Evolutionary conservation across 2,113 vertebrate species (phyloP).

Genomic region (Ptilonorhynchus violaceus): DNA sequence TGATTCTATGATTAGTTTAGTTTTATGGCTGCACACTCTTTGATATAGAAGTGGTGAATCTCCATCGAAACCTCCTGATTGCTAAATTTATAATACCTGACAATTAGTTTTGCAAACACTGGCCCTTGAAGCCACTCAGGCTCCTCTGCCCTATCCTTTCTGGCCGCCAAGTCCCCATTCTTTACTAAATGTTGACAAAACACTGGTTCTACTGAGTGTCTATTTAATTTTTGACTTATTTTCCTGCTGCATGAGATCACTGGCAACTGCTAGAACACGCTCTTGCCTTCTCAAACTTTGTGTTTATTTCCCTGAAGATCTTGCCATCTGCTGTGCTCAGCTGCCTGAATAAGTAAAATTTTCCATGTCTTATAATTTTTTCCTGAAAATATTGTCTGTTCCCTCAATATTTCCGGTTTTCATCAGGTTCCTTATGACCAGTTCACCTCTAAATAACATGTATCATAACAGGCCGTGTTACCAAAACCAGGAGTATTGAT

Average conservation of each 20-base stretch:
- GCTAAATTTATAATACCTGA: slow-evolving; percentile 42
- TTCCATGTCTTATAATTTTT: slow-evolving; percentile 36
- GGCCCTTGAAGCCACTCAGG: slow-evolving; percentile 33
- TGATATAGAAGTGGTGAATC: slow-evolving; percentile 10
- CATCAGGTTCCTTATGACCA: not conserved
- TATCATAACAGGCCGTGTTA: not conserved
- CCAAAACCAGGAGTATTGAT: not conserved
- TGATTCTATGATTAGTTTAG: not conserved
- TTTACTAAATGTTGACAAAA: slow-evolving; percentile 67
- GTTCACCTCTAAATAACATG: not conserved
- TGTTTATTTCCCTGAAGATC: slow-evolving; percentile 67
- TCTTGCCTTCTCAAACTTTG: slow-evolving; percentile 64
- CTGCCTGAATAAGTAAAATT: slow-evolving; percentile 45
- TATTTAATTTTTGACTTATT: slow-evolving; percentile 56
- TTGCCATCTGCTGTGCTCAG: slow-evolving; percentile 60
- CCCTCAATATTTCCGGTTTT: slow-evolving; percentile 29
- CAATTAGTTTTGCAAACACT: slow-evolving; percentile 47
- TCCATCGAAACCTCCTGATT: slow-evolving; percentile 44
- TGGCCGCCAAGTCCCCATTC: slow-evolving; percentile 39
- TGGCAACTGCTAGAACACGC: slow-evolving; percentile 63
- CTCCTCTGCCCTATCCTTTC: slow-evolving; percentile 43
- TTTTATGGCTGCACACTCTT: not conserved
- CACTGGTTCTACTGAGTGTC: slow-evolving; percentile 59
- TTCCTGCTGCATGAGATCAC: slow-evolving; percentile 48
- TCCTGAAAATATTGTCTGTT: slow-evolving; percentile 8